Conservation (phyloP, 2,113 vertebrate genomes). For the Megalops atlanticus region DNA sequence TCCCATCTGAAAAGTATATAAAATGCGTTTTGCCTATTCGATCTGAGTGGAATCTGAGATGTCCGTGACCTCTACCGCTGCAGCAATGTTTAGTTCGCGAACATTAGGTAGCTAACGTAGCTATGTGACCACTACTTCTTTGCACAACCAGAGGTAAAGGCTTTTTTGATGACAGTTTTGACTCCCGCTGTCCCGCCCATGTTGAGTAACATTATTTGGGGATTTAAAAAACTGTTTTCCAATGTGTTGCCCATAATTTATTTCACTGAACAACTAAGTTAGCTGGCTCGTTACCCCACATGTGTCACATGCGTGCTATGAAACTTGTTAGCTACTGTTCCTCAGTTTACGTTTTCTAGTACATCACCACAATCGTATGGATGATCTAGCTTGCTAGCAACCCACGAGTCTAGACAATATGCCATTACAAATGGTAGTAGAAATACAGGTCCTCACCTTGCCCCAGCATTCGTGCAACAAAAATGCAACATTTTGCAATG, state of each 20-base stretch:
- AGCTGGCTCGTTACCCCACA: neutral
- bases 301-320: neutral
- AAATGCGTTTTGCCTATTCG: neutral
- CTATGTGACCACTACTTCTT: neutral
- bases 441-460: too few species aligned
- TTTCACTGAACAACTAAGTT: neutral
- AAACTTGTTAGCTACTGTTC: too few species aligned
- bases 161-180: neutral
- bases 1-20: neutral
- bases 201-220: neutral
- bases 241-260: too few species aligned
- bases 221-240: too few species aligned
- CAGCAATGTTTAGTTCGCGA: neutral
- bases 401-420: too few species aligned
- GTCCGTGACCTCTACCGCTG: neutral
- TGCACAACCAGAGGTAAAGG: neutral
- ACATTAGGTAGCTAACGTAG: neutral
- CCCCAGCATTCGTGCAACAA: too few species aligned
- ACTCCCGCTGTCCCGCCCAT: neutral
- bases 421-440: too few species aligned
- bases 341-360: neutral
- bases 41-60: neutral
- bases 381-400: too few species aligned
- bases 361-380: too few species aligned
- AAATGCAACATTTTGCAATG: too few species aligned